Base-by-base conservation (phyloP, 2,888 invertebrate species). In the Metopia argyrocephala region DNA sequence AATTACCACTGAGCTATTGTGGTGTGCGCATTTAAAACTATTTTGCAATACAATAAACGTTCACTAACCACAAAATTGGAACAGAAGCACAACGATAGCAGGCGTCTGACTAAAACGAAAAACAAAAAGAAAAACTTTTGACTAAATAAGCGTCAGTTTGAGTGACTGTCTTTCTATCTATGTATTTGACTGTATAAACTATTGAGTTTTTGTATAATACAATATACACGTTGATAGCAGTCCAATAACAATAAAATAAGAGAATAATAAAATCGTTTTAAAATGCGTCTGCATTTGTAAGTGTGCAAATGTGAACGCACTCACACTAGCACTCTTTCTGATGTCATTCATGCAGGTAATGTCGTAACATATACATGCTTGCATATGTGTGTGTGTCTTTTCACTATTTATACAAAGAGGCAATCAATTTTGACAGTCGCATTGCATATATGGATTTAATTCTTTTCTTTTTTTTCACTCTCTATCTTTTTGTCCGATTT, bases 11-110 rank as follows among this genome's bases (percentile, higher is more conserved):
- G 79, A 79, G 62, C 70, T 76, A 79, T 71, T 79, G 66, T 61
- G 76, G 70, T 76, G 48, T 59, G 70, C 46, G 54, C 66, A 76
- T 79, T 76, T 76, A 79, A 79, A 79, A 79, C 71, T 76, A 71
- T 76, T 79, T 79, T 76, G 48, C 71, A 57, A 71, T 62, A 71
- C 76, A 76, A 79, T 79, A 79, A 79, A 79, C 76, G 71, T 79
- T 79, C 71, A 62, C 61, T 62, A 68, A 79, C 79, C 79, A 76
- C 79, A 79, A 76, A 79, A 79, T 76, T 71, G 71, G 28, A 71
- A 62, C 70, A 76, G 23, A 25, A 75, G 57, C 45, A 12, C 66
- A 70, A 28, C 65, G 57, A 64, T 28, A 65, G 28, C 59, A 65
- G 25, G 46, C 52, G 46, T 38, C 38, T 38, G 38, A 38, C 15